Percentiles rank a stretch among this genome's conserved stretches.
Conservation (phyloP, 2,888 invertebrate species). For the Idaea aversata region DNA sequence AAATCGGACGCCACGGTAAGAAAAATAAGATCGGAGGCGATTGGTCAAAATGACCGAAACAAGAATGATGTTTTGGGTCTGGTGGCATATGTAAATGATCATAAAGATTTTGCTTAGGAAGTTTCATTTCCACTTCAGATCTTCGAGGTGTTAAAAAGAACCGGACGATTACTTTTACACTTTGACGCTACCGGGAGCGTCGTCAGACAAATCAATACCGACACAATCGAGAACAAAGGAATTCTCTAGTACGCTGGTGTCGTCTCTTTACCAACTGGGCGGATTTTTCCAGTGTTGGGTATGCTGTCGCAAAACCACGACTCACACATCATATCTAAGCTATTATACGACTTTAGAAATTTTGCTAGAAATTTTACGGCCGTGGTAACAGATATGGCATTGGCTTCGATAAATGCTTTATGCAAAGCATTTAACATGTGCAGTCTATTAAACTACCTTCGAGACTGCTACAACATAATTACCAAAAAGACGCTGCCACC, state of each 20-base stretch:
- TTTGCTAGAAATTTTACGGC: constrained; percentile 2
- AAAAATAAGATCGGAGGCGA: constrained; percentile 8
- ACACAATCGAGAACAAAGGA: too few species aligned
- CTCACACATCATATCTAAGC: constrained; percentile 6
- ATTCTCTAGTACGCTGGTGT: too few species aligned
- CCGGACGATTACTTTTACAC: too few species aligned
- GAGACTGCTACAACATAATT: background rate
- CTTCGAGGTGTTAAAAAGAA: too few species aligned
- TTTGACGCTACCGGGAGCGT: too few species aligned
- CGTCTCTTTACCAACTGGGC: too few species aligned
- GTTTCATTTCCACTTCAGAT: constrained; percentile 1
- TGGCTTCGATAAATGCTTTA: constrained; percentile 2
- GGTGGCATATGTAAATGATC: constrained; percentile 5
- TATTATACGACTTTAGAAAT: constrained; percentile 3
- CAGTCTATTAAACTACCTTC: background rate
- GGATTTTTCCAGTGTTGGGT: too few species aligned
- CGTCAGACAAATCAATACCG: too few species aligned
- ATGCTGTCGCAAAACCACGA: constrained; percentile 4
- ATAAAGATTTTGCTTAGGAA: constrained; percentile 4
- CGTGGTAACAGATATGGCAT: constrained; percentile 6
- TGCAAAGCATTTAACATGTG: too few species aligned
- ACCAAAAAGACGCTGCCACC: background rate
- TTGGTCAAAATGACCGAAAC: constrained; percentile 6
- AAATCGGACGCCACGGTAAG: constrained; percentile 6
- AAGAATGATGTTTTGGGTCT: constrained; percentile 5